Percentiles rank a stretch among this genome's conserved stretches.
These are phyloP conservation scores for Drosophila pseudotalamancana DNA, from an alignment of 2,888 invertebrate genomes.

Conservation along the genomic window DNA sequence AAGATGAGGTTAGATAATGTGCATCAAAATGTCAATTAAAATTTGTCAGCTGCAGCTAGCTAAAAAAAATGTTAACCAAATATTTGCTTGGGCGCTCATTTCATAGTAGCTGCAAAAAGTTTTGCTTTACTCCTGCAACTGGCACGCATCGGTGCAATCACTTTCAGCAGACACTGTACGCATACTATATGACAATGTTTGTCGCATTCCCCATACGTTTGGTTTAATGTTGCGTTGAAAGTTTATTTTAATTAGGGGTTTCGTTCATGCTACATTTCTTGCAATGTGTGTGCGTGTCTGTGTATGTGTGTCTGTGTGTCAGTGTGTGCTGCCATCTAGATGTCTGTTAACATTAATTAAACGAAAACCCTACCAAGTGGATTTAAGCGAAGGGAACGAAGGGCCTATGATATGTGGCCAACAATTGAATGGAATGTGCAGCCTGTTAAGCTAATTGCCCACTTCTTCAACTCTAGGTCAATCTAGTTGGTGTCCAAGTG, in stretches of 20 bases:
- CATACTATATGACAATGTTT: constrained; percentile 37
- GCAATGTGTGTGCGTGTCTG: not conserved
- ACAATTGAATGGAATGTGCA: constrained; percentile 18
- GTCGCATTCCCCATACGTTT: constrained; percentile 36
- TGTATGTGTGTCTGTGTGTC: not conserved
- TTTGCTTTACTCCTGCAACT: constrained; percentile 5
- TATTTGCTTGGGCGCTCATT: constrained; percentile 28
- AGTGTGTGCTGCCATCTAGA: not conserved
- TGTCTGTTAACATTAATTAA: constrained; percentile 43
- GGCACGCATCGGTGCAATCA: constrained; percentile 35
- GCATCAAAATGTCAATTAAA: constrained; percentile 32
- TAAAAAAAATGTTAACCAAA: constrained; percentile 48
- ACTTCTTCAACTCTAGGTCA: constrained; percentile 14
- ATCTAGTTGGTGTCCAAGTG: no score
- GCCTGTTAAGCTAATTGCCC: constrained; percentile 29
- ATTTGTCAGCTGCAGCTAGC: no score
- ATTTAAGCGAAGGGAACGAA: constrained; percentile 28
- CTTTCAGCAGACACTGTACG: constrained; percentile 43
- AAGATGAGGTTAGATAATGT: constrained; percentile 14
- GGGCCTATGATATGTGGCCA: constrained; percentile 20
- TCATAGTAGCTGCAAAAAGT: constrained; percentile 28
- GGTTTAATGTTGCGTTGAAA: constrained; percentile 58
- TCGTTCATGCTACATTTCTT: constrained; percentile 24
- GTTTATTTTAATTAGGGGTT: constrained; percentile 63
- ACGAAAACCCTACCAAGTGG: constrained; percentile 33